phyloP scores from a whole-genome alignment of 2,797 vertebrate genomes.

The Microcaecilia unicolor region DNA sequence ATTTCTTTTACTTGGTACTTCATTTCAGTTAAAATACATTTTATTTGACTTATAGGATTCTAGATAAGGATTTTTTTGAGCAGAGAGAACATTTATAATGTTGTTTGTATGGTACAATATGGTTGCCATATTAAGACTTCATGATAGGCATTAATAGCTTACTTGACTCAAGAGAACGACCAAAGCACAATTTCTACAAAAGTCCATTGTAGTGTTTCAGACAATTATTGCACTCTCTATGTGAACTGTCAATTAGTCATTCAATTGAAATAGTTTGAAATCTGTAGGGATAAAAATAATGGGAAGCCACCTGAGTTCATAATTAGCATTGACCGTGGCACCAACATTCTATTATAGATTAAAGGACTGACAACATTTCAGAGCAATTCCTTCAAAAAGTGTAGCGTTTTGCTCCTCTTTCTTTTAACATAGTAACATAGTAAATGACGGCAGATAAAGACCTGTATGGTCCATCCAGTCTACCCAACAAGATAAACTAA shows the following conservation, averaged over 20 bases:
- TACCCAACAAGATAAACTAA: no score
- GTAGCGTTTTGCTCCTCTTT: no score
- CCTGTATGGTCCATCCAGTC: no score
- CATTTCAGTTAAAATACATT: not conserved
- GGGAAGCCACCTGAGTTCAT: conserved; percentile 5
- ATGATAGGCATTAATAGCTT: not conserved
- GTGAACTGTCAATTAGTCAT: not conserved
- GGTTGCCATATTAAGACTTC: not conserved
- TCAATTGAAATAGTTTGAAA: not conserved
- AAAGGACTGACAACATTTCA: no score
- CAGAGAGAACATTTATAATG: not conserved
- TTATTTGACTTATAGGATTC: no score
- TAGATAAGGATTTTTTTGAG: not conserved
- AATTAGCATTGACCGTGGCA: conserved; percentile 4
- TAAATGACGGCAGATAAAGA: no score
- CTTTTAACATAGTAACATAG: no score
- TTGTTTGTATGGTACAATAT: not conserved
- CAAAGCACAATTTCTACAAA: no score
- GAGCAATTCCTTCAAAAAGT: no score
- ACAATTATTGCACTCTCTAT: not conserved
- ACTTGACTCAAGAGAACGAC: not conserved
- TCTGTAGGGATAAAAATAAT: conserved; percentile 4
- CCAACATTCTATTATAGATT: no score
- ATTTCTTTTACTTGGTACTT: not conserved
- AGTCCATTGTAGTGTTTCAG: not conserved